phyloP scores from a whole-genome alignment of 2,797 vertebrate species.

The Helarctos malayanus region DNA sequence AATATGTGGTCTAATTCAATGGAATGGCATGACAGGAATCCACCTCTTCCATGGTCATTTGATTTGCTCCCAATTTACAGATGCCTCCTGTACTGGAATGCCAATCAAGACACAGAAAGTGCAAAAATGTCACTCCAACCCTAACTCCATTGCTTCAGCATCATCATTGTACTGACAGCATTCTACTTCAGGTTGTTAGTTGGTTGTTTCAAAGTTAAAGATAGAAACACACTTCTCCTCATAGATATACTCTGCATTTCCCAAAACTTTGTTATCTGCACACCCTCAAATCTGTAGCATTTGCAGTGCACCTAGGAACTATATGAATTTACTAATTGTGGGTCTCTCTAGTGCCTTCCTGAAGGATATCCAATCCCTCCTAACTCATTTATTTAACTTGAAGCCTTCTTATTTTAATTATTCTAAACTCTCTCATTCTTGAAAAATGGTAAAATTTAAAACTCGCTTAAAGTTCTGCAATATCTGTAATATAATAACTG shows the following conservation, averaged over 20 bases:
- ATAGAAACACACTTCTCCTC: neutral
- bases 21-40: too few relatives aligned
- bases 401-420: neutral
- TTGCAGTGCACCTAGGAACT: neutral
- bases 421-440: neutral
- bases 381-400: neutral
- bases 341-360: neutral
- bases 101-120: fast-evolving
- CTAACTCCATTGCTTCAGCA: neutral
- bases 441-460: neutral
- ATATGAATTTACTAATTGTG: neutral
- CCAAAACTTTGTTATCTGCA: neutral
- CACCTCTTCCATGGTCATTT: neutral
- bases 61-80: fast-evolving
- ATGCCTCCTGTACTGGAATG: neutral
- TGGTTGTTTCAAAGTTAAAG: neutral
- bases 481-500: neutral
- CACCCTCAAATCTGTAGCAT: neutral
- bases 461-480: neutral
- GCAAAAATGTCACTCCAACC: neutral
- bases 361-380: neutral
- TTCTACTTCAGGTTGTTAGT: neutral
- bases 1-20: neutral
- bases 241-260: neutral
- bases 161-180: neutral